Base-by-base conservation (phyloP, 2,113 vertebrate genomes). In the Calyptommatus sinebrachiatus region DNA sequence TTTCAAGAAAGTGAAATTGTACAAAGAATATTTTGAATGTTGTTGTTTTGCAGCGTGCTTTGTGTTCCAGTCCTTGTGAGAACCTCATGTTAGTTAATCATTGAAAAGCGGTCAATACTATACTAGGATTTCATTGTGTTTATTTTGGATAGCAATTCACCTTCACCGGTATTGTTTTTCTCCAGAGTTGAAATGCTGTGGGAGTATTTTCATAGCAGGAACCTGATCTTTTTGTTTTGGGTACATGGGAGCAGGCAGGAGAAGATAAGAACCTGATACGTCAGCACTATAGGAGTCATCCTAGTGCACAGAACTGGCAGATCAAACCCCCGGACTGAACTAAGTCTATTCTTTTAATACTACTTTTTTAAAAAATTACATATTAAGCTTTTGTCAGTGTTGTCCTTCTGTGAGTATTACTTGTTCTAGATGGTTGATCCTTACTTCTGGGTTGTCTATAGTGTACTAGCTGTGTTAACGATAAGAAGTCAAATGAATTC, bases 51-150 rank as follows among this genome's bases (percentile, higher is more conserved):
- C 46, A 0, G 1, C 77, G 20, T 71, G 73, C 6, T 73, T 57
- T 77, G 14, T 28, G 78, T 48, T 65, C 83, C 71, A 83, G 57
- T 71, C 73, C 73, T 65, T 75, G 60, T 20, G 14, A n/a, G 57
- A 76, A 69, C 74, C 81, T 66, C 45, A 16, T 22, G 41, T n/a
- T 48, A 22, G 61, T 67, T 77, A 68, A 68, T 77, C 53, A 77
- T 68, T 77, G 67, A 31, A 53, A 66, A 67, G 45, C n/a, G 35
- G 61, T 63, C 60, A 76, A 45, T 77, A 77, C 63, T 77, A 68
- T 57, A 69, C 48, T 77, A 35, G 46, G n/a, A 29, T 77, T 48
- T 16, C 63, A 77, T n/a, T 66, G 18, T 16, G 20, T 28, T 66
- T 76, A 28, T 76, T 76, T 66, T 76, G 62, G 35, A 66, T 7